Percentiles rank a stretch among this genome's conserved stretches.
Evolutionary conservation across 2,888 invertebrate genomes (phyloP).

Genomic region (Drosophila vallismaia): DNA sequence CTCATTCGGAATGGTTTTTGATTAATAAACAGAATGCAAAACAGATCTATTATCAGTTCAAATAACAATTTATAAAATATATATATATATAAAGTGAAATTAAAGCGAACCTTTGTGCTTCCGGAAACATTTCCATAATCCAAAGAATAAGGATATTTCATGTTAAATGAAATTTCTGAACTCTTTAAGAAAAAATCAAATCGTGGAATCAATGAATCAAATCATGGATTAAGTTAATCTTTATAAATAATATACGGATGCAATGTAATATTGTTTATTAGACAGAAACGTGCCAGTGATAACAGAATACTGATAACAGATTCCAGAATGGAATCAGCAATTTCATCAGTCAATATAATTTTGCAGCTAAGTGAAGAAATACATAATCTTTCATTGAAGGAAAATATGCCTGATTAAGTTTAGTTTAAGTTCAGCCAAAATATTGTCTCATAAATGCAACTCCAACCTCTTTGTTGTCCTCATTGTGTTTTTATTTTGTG

Average conservation of each 20-base stretch:
- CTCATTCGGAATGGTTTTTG: neutral
- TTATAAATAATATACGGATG: neutral
- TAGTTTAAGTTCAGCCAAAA: neutral
- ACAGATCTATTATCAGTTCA: conserved; percentile 1
- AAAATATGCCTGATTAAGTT: neutral
- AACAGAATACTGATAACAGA: conserved; percentile 13
- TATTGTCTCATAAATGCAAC: neutral
- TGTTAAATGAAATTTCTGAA: neutral
- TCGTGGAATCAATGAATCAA: neutral
- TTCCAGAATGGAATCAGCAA: conserved; percentile 15
- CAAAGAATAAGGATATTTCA: neutral
- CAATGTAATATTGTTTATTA: neutral
- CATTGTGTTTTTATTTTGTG: conserved; percentile 13
- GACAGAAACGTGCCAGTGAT: conserved; percentile 37
- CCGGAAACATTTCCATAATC: neutral
- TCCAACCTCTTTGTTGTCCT: conserved; percentile 5
- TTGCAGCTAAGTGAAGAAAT: conserved; percentile 36
- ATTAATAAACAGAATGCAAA: conserved; percentile 1
- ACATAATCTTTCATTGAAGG: conserved; percentile 3
- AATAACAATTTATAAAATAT: neutral
- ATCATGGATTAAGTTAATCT: neutral
- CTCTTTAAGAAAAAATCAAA: neutral
- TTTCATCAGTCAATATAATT: conserved; percentile 3
- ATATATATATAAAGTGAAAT: neutral
- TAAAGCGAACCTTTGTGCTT: neutral